Base-by-base conservation (phyloP, 2,797 vertebrate species). In the Mormyrops attenuatus region DNA sequence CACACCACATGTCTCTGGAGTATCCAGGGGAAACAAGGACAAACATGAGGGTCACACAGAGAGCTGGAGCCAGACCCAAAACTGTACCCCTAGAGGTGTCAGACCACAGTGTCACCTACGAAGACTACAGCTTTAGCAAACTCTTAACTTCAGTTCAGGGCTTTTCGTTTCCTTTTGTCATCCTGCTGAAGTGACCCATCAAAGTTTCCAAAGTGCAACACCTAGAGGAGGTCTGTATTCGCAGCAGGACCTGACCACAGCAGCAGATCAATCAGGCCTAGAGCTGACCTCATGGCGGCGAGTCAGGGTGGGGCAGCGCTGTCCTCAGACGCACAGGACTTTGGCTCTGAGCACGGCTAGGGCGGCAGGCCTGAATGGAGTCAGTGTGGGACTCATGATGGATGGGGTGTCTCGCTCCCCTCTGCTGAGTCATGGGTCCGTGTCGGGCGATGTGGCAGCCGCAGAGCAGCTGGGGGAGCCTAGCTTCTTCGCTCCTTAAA, bases 331-430 rank as follows among this genome's bases (percentile, higher is more conserved):
- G 5, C 85, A 60, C 17, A 55, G 3, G 34, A 9, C 44, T 57
- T 88, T 17, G 13, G 30, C 15, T 6, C 30, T 17, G 11, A 55
- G 26, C 8, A 13, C 52, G 5, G 34, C 2, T 5, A 26, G 57
- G 55, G 41, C 3, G 34, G 34, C 20, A 3, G 57, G 87, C 30
- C 55, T 63, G 85, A 26, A 55, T 15, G 49, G 53, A 63, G 90
- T 91, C 88, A 89, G 88, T 90, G 92, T 91, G 91, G 89, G 92
- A 93, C 93, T 92, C 90, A 92, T 94, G 93, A 94, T 94, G 91
- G 94, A 93, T 90, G 87, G 89, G 89, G 91, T 92, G 90, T 93
- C 93, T 52, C 92, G 89, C 26, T 73, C 89, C 91, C 93, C 93
- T 93, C 90, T 91, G 94, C 94, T 93, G 94, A 95, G 91, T 94